These are phyloP conservation scores for Trididemnum miniatum DNA, from an alignment of 23 tunicate species.

Conservation along the genomic window DNA sequence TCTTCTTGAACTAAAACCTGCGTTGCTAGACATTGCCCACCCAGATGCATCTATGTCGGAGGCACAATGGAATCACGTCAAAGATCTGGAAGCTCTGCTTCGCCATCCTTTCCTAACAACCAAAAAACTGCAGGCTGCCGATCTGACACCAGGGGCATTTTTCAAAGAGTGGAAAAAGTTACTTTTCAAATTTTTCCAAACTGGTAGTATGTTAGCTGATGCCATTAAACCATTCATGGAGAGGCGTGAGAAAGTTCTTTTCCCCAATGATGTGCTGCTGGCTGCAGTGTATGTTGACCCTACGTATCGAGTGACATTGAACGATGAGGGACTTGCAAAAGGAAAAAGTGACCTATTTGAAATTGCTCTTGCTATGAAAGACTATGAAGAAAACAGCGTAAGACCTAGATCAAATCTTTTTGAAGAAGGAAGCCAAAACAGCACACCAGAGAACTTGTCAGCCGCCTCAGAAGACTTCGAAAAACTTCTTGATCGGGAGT, in stretches of 20 bases:
- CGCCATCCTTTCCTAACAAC: constrained; percentile 28
- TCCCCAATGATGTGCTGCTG: neutral
- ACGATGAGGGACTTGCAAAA: neutral
- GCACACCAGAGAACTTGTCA: neutral
- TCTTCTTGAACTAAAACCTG: constrained; percentile 39
- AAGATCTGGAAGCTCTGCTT: constrained; percentile 8
- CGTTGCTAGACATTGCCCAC: constrained; percentile 34
- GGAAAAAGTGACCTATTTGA: neutral
- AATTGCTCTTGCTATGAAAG: too few species aligned
- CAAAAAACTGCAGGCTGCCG: constrained; percentile 29
- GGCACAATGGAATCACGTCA: constrained; percentile 1
- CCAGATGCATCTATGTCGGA: constrained; percentile 31
- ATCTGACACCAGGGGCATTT: constrained; percentile 40
- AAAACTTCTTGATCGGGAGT: neutral
- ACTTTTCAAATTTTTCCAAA: constrained; percentile 9
- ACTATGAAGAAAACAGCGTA: neutral
- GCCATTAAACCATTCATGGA: constrained; percentile 8
- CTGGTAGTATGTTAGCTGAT: constrained; percentile 11
- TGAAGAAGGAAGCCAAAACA: too few species aligned
- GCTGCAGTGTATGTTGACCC: neutral
- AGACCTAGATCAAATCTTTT: too few species aligned
- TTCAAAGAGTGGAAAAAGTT: constrained; percentile 37
- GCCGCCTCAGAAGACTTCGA: neutral
- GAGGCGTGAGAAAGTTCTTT: neutral
- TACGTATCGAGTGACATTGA: neutral